Conservation (phyloP, 2,113 vertebrate genomes). For the Forbesichthys papilliferus region DNA sequence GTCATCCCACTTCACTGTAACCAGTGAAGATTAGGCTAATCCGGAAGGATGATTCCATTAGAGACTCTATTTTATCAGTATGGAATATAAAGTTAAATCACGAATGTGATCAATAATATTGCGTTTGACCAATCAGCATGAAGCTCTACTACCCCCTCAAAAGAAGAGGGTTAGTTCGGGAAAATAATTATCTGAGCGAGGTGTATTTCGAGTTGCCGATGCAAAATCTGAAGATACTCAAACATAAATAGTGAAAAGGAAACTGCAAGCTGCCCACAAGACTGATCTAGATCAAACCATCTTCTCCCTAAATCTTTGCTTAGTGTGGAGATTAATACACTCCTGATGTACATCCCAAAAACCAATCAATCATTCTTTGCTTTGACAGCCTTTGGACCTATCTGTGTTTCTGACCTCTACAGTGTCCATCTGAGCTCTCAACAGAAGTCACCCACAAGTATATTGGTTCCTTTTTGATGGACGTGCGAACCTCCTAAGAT, state of each 20-base stretch:
- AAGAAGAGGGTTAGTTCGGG: too few species aligned
- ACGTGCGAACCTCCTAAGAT: slow-evolving; percentile 49
- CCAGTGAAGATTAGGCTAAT: too few species aligned
- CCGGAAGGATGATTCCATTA: too few species aligned
- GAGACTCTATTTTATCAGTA: too few species aligned
- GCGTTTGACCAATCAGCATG: too few species aligned
- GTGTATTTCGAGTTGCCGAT: background rate
- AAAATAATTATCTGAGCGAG: background rate
- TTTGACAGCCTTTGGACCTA: slow-evolving; percentile 35
- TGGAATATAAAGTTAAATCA: too few species aligned
- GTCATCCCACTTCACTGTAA: too few species aligned
- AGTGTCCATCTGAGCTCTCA: slow-evolving; percentile 21
- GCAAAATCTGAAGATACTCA: background rate
- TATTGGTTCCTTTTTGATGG: slow-evolving; percentile 48
- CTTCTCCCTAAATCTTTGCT: slow-evolving; percentile 25
- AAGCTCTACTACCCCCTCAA: too few species aligned
- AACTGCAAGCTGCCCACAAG: background rate
- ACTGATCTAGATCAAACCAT: slow-evolving; percentile 21
- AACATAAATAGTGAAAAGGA: background rate
- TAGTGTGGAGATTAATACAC: slow-evolving; percentile 31
- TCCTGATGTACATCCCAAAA: slow-evolving; percentile 19
- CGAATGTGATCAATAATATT: too few species aligned
- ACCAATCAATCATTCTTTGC: slow-evolving; percentile 22
- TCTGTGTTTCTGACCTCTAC: slow-evolving; percentile 28
- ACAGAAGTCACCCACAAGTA: slow-evolving; percentile 12